These are phyloP conservation scores for Chamaetylas fuelleborni DNA, from an alignment of 2,113 vertebrate species.

Conservation along the genomic window DNA sequence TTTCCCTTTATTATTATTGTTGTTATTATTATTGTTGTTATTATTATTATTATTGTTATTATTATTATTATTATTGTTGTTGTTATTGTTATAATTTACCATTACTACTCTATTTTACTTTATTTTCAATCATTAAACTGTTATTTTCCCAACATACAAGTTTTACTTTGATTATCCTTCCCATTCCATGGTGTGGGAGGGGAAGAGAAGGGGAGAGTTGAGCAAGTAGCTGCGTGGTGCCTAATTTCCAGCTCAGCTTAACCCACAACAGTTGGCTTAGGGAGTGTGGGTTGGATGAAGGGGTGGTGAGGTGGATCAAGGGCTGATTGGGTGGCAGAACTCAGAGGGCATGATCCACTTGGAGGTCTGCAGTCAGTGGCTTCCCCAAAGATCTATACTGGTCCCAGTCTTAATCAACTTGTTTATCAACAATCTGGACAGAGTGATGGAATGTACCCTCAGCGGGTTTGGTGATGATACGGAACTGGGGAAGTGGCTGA, in stretches of 20 bases:
- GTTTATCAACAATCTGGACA: not conserved
- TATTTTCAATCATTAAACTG: not conserved
- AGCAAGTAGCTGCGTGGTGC: not conserved
- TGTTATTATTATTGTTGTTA: not conserved
- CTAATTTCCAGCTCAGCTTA: not conserved
- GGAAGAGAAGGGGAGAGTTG: not conserved
- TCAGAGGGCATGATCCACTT: not conserved
- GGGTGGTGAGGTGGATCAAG: not conserved
- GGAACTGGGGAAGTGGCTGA: not conserved
- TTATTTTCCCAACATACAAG: not conserved
- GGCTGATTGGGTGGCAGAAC: not conserved
- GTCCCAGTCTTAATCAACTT: not conserved
- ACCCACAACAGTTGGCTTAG: not conserved
- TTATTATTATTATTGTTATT: not conserved
- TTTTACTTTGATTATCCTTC: not conserved
- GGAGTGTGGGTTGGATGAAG: not conserved
- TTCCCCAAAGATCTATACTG: not conserved
- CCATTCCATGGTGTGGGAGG: not conserved
- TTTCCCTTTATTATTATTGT: not conserved
- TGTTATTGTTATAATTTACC: not conserved
- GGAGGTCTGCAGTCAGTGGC: not conserved
- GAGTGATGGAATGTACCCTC: not conserved
- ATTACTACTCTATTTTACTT: not conserved
- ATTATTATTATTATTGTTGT: fast-evolving
- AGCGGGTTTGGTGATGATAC: not conserved